These are phyloP conservation scores for Lampropteryx suffumata DNA, from an alignment of 2,888 invertebrate genomes.

Conservation along the genomic window DNA sequence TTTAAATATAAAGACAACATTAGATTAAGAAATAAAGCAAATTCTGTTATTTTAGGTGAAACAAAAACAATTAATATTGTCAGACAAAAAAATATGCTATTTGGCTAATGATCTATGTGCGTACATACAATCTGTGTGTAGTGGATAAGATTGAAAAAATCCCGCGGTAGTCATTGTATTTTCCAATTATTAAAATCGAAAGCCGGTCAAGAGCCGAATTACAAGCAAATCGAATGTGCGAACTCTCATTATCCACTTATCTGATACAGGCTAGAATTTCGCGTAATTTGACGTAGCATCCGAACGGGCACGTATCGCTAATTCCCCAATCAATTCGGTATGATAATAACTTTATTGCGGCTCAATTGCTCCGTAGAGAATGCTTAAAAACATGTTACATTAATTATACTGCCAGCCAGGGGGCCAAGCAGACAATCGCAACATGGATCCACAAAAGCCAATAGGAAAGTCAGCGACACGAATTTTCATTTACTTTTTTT, in stretches of 20 bases:
- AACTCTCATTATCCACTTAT: slow-evolving; percentile 26
- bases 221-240: slow-evolving; percentile 29
- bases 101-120: no score
- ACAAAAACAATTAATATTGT: no score
- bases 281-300: slow-evolving; percentile 41
- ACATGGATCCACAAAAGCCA: slow-evolving; percentile 56
- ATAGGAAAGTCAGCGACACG: slow-evolving; percentile 77
- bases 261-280: slow-evolving; percentile 30
- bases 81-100: no score
- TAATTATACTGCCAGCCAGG: slow-evolving; percentile 42
- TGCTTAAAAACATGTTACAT: slow-evolving; percentile 32
- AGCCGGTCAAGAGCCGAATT: slow-evolving; percentile 41
- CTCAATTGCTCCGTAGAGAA: slow-evolving; percentile 29
- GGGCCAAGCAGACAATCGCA: slow-evolving; percentile 59
- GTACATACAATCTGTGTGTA: no score
- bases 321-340: slow-evolving; percentile 39
- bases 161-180: background rate
- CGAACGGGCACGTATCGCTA: slow-evolving; percentile 41
- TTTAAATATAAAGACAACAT: no score
- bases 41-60: no score
- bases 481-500: slow-evolving; percentile 79
- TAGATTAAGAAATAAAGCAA: no score
- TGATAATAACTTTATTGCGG: slow-evolving; percentile 38
- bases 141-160: no score
- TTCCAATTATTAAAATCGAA: slow-evolving; percentile 42